Evolutionary conservation across 2,113 vertebrate species (phyloP), one percentile per base, ranked within the genome.

Genomic region (Dendropsophus ebraccatus): DNA sequence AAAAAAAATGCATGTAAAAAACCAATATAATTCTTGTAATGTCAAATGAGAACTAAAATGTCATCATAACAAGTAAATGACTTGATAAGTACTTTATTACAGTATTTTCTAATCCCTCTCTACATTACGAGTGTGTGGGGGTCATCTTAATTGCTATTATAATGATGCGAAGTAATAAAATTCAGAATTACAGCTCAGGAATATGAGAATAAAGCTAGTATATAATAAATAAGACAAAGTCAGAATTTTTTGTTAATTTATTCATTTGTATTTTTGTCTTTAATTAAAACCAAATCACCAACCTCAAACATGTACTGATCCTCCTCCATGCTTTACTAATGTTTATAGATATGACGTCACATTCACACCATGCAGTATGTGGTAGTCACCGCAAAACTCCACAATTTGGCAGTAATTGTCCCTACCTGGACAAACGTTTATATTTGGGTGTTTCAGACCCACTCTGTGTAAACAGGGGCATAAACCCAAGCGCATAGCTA

Each of bases 21-120:
- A 60, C 14, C 16, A 81, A 37, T 47, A 45, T 47, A 62, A 65
- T 28, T 67, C 25, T 81, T 65, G 32, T 81, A 81, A 81, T 62
- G 79, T 81, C 79, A 81, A 65, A 67, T 14, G 37, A 81, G 37
- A 65, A 47, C 79, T 67, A 81, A n/a, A 62, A 81, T 81, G 41
- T 65, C 25, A 81, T 67, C n/a, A 49, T 10, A 81, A 81, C 14
- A 47, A 77, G 23, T 65, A 80, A 80, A 45, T 80, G 21, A 62
- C 25, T 80, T 23, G 35, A 80, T 76, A 32, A 76, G 14, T 32
- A 14, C 49, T 54, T 50, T 35, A 77, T 54, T 35, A 32, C 49
- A 54, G 49, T 19, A 77, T 19, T 77, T 77, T 52, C 47, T 28
- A 28, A 77, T 77, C 17, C 14, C 19, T 76, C 25, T 77, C 10